phyloP scores from a whole-genome alignment of 2,797 vertebrate genomes.

The Leucoraja ocellata region DNA sequence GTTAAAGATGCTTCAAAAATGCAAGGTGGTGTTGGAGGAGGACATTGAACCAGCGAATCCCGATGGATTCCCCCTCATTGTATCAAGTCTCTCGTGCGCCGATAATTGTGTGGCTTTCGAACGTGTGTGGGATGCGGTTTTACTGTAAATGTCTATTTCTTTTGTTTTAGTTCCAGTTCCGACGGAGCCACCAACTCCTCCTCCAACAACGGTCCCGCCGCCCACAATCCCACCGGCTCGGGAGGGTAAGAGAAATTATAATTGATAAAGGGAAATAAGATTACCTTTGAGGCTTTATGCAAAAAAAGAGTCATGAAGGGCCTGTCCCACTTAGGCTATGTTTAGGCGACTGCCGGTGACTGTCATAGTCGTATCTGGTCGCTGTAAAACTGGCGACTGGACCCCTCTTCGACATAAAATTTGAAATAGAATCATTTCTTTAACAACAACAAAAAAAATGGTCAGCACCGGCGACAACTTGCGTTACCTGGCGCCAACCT shows the following conservation, averaged over 20 bases:
- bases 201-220: constrained; percentile 66
- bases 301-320: background rate
- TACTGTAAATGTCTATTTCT: constrained; percentile 36
- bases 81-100: too few relatives aligned
- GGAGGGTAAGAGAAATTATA: constrained; percentile 67
- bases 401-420: too few relatives aligned
- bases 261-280: background rate
- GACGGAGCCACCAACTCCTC: constrained; percentile 70
- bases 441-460: too few relatives aligned
- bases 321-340: too few relatives aligned
- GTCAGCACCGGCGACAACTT: too few relatives aligned
- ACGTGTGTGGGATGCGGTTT: background rate
- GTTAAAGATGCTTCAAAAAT: background rate
- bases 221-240: constrained; percentile 83
- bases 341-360: too few relatives aligned
- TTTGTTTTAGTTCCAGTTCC: constrained; percentile 66
- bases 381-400: too few relatives aligned
- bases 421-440: too few relatives aligned
- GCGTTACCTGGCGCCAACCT: too few relatives aligned
- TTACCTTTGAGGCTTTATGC: background rate
- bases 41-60: background rate
- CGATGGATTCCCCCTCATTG: background rate
- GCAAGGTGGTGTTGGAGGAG: background rate
- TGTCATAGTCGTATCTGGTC: too few relatives aligned
- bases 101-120: background rate